Conservation (phyloP, 2,888 invertebrate species). For the Hartigia nigra region DNA sequence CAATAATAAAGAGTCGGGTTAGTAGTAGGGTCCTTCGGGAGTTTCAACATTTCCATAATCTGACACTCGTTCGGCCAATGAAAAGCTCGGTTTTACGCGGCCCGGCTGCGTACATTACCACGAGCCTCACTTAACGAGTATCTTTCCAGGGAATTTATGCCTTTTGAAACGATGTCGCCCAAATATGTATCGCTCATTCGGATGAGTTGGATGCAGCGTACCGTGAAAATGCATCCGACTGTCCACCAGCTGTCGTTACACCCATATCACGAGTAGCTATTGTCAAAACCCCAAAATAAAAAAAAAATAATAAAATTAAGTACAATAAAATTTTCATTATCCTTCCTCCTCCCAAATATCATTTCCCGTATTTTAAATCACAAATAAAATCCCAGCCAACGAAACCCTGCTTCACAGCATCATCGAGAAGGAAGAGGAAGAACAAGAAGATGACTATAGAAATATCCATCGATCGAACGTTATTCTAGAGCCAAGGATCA, state of each 20-base stretch:
- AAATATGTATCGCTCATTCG: conserved; percentile 6
- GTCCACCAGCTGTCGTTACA: background rate
- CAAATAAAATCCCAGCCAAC: background rate
- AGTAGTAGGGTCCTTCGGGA: conserved; percentile 30
- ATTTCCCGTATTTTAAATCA: background rate
- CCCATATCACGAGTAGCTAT: background rate
- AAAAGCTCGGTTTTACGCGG: conserved; percentile 50
- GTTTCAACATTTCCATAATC: conserved; percentile 61
- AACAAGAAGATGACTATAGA: background rate
- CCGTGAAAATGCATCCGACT: conserved; percentile 1
- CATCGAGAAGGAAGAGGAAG: background rate
- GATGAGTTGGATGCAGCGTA: conserved; percentile 12
- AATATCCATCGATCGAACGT: background rate
- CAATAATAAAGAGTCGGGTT: conserved; percentile 62
- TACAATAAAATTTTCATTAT: background rate
- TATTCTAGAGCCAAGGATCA: background rate
- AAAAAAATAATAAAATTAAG: background rate
- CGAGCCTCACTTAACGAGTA: conserved; percentile 29
- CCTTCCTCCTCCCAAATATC: background rate
- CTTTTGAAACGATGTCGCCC: conserved; percentile 1
- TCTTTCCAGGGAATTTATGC: conserved; percentile 27
- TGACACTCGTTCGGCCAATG: conserved; percentile 51
- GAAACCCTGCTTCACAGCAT: background rate
- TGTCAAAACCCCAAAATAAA: background rate
- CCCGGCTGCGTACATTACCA: conserved; percentile 21